A percentile compares a stretch with the other conserved stretches of the same genome.
Evolutionary conservation across 2,888 invertebrate species (phyloP).

Genomic region (Harmothoe impar): DNA sequence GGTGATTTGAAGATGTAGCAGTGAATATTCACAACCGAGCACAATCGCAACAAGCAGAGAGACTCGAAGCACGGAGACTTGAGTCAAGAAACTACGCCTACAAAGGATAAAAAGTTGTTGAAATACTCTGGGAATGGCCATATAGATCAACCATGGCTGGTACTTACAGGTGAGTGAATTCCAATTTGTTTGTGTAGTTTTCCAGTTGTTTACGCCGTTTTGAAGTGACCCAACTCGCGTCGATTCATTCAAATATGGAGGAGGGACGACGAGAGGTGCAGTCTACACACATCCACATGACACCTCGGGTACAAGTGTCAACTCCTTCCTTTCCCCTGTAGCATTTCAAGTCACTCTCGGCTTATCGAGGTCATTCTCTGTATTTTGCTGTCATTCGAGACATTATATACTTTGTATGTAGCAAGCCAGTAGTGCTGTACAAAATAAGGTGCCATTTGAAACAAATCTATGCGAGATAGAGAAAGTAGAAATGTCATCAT

Average conservation of each 20-base stretch:
- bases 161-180: slow-evolving; percentile 46
- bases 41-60: background rate
- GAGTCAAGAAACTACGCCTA: slow-evolving; percentile 60
- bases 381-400: too few relatives aligned
- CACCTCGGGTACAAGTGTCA: too few relatives aligned
- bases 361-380: background rate
- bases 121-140: slow-evolving; percentile 36
- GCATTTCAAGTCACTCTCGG: background rate
- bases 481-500: too few relatives aligned
- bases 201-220: background rate
- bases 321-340: too few relatives aligned
- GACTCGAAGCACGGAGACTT: slow-evolving; percentile 54
- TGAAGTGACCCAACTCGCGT: background rate
- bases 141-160: slow-evolving; percentile 58
- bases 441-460: too few relatives aligned
- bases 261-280: slow-evolving; percentile 58
- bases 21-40: background rate
- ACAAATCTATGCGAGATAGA: too few relatives aligned
- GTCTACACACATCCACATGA: slow-evolving; percentile 3
- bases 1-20: slow-evolving; percentile 52
- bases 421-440: too few relatives aligned
- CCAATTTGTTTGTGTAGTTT: background rate
- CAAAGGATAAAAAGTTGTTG: slow-evolving; percentile 57
- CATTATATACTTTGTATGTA: too few relatives aligned
- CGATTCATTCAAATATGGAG: slow-evolving; percentile 60